Conservation (phyloP, 2,113 vertebrate genomes). For the Illadopsis cleaveri region DNA sequence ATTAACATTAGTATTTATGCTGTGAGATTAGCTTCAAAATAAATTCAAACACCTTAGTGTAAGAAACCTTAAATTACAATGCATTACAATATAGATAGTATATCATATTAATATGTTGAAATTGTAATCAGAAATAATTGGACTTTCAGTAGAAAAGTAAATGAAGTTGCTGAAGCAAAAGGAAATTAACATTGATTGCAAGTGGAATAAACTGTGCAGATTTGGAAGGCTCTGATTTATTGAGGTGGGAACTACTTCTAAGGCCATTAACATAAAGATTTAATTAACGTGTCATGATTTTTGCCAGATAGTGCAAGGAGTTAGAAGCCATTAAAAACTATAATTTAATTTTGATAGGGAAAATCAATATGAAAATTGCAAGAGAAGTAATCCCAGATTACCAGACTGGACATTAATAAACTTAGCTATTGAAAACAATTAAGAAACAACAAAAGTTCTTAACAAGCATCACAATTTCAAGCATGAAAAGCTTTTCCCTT, state of each 20-base stretch:
- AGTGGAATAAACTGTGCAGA: conserved; percentile 54
- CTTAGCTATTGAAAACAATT: neutral
- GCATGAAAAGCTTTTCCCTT: neutral
- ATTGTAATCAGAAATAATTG: conserved; percentile 63
- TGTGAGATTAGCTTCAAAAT: neutral
- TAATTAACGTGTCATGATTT: conserved; percentile 61
- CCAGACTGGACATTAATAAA: neutral
- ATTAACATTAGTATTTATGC: neutral
- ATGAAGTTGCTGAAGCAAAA: conserved; percentile 65
- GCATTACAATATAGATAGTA: conserved; percentile 26
- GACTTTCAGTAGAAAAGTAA: conserved; percentile 54
- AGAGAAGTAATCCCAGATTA: conserved; percentile 5
- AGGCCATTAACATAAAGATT: conserved; percentile 61
- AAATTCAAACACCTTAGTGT: neutral
- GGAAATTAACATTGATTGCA: conserved; percentile 69
- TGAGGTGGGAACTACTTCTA: conserved; percentile 47
- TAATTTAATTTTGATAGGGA: conserved; percentile 40
- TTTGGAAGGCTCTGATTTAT: conserved; percentile 64
- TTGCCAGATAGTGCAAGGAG: conserved; percentile 35
- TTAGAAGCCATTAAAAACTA: conserved; percentile 23
- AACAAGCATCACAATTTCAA: neutral
- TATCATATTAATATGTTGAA: conserved; percentile 46
- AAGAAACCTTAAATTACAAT: conserved; percentile 39
- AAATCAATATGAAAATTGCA: conserved; percentile 51
- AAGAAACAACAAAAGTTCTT: neutral